A percentile compares a stretch with the other conserved stretches of the same genome.
These are phyloP conservation scores for Diacarnus erythraeanus DNA, from an alignment of 37 sponge, comb jelly and placozoan genomes.

Conservation along the genomic window DNA sequence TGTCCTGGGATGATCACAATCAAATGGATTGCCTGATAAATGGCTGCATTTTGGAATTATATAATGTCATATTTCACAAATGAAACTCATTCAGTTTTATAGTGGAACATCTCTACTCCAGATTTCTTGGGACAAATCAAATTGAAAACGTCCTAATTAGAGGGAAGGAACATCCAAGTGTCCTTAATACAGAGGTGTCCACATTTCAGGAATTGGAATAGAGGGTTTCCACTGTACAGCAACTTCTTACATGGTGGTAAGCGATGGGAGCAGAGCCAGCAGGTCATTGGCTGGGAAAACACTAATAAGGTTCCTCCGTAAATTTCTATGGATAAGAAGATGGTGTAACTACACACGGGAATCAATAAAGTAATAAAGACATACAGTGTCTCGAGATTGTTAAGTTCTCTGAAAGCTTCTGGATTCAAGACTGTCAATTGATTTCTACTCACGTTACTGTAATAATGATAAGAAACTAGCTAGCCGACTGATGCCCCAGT, in stretches of 20 bases:
- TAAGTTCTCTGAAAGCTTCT: constrained; percentile 4
- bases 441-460: constrained; percentile 21
- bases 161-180: too few relatives aligned
- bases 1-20: constrained; percentile 7
- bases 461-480: too few relatives aligned
- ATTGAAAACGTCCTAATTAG: too few relatives aligned
- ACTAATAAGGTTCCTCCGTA: not conserved
- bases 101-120: too few relatives aligned
- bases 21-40: not conserved
- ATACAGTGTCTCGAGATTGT: constrained; percentile 31
- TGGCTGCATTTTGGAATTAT: not conserved
- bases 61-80: not conserved
- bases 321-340: not conserved
- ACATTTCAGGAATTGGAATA: too few relatives aligned
- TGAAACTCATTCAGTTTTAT: too few relatives aligned
- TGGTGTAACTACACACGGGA: not conserved
- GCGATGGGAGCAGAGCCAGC: constrained; percentile 7
- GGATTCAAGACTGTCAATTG: not conserved
- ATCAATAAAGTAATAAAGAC: not conserved
- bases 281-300: not conserved
- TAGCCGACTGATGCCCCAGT: too few relatives aligned
- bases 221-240: not conserved
- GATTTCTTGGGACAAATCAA: too few relatives aligned
- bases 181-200: too few relatives aligned
- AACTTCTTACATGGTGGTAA: constrained; percentile 26